Evolutionary conservation across 2,888 invertebrate genomes (phyloP).

Genomic region (Drosophila nr. medialis): DNA sequence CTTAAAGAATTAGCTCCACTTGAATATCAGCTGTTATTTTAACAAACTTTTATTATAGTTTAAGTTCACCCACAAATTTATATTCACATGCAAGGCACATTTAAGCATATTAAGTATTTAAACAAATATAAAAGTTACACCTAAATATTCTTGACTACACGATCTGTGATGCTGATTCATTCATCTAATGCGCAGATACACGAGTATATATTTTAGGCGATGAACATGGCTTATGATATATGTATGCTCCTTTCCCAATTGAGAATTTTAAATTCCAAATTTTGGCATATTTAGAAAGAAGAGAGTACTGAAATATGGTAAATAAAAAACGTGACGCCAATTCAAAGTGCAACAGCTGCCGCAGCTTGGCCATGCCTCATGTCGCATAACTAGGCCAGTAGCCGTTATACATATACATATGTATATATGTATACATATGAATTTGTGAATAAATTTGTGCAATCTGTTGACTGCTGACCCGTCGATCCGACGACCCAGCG

Average conservation of each 20-base stretch:
- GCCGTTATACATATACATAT: neutral
- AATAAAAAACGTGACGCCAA: conserved; percentile 29
- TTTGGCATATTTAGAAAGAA: conserved; percentile 5
- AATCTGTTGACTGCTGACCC: conserved; percentile 33
- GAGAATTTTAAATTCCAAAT: neutral
- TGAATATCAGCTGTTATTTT: neutral
- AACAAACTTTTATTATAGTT: no score
- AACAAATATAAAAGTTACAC: neutral
- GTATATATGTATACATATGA: neutral
- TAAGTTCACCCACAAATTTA: no score
- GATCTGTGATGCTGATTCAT: no score
- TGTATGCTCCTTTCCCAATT: neutral
- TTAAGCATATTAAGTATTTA: no score
- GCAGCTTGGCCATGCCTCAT: conserved; percentile 22
- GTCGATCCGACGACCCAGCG: conserved; percentile 22
- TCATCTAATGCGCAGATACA: no score
- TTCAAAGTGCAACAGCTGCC: conserved; percentile 5
- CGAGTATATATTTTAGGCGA: neutral
- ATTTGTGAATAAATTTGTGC: neutral
- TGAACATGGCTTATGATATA: neutral
- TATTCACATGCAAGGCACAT: no score
- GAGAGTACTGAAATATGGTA: conserved; percentile 28
- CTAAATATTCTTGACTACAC: neutral
- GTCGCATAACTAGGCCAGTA: conserved; percentile 47
- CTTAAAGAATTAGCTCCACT: no score